Evolutionary conservation across 2,888 invertebrate species (phyloP).

Genomic region (Tiliacea citrago): DNA sequence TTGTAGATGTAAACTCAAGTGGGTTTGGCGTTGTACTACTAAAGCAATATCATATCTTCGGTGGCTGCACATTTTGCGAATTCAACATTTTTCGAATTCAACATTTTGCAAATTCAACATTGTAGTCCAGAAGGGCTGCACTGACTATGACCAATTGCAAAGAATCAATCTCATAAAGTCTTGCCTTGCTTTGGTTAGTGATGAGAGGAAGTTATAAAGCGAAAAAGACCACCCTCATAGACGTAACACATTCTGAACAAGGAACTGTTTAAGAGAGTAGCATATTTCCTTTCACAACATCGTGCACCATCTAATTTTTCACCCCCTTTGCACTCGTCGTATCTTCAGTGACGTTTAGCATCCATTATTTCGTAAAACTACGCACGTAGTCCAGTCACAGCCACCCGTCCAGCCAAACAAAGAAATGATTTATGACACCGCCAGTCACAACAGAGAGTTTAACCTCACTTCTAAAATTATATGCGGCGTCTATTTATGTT

Average conservation of each 20-base stretch:
- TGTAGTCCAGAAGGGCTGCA: too few relatives aligned
- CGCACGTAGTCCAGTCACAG: constrained; percentile 10
- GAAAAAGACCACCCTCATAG: neutral
- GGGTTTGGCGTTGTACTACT: too few relatives aligned
- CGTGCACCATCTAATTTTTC: constrained; percentile 16
- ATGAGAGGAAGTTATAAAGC: neutral
- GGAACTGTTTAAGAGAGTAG: neutral
- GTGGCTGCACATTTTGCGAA: too few relatives aligned
- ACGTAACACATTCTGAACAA: too few relatives aligned
- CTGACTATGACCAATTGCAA: too few relatives aligned
- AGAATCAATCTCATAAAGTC: too few relatives aligned
- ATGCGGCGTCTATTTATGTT: constrained; percentile 55
- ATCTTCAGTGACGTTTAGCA: constrained; percentile 4
- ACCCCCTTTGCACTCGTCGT: neutral
- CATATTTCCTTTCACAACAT: neutral
- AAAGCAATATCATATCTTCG: too few relatives aligned
- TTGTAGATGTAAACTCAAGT: too few relatives aligned
- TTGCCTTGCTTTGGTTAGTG: neutral
- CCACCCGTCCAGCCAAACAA: constrained; percentile 44
- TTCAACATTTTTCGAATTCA: too few relatives aligned
- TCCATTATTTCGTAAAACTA: constrained; percentile 18
- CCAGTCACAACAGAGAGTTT: constrained; percentile 61
- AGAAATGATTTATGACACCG: constrained; percentile 45
- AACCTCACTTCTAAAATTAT: constrained; percentile 60
- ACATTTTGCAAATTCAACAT: too few relatives aligned